Conservation (phyloP, 2,797 vertebrate species). For the Remorina albescens region DNA sequence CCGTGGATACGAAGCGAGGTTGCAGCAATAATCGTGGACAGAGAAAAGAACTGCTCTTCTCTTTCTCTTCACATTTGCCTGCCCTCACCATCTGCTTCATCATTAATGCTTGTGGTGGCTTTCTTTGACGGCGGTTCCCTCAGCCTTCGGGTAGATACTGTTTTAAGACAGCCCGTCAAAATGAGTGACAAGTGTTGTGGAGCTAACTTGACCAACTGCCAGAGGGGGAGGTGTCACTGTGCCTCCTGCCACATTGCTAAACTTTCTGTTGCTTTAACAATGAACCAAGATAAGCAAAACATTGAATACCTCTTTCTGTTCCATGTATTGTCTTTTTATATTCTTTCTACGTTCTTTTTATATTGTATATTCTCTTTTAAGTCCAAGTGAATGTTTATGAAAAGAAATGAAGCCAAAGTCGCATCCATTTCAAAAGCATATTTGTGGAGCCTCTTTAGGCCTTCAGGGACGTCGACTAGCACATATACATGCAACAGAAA, state of each 20-base stretch:
- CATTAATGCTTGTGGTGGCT: slow-evolving; percentile 34
- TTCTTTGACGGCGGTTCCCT: slow-evolving; percentile 24
- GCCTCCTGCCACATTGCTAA: slow-evolving; percentile 23
- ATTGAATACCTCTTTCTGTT: slow-evolving; percentile 10
- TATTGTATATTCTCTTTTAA: not conserved
- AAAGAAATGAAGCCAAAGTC: slow-evolving; percentile 19
- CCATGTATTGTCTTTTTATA: not conserved
- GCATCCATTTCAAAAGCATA: slow-evolving; percentile 12
- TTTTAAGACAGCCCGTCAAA: slow-evolving; percentile 52
- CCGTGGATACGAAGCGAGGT: slow-evolving; percentile 18
- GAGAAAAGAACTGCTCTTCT: slow-evolving; percentile 36
- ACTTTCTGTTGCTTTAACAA: slow-evolving; percentile 20
- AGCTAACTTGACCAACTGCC: slow-evolving; percentile 39
- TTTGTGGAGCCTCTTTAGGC: slow-evolving; percentile 19
- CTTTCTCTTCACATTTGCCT: slow-evolving; percentile 28
- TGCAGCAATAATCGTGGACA: slow-evolving; percentile 10
- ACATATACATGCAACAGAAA: slow-evolving; percentile 29
- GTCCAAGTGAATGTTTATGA: not conserved
- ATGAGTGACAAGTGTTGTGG: slow-evolving; percentile 54
- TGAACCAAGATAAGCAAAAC: not conserved
- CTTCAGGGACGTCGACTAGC: slow-evolving; percentile 14
- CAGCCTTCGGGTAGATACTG: slow-evolving; percentile 29
- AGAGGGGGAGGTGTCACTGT: slow-evolving; percentile 20
- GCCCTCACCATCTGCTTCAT: slow-evolving; percentile 48
- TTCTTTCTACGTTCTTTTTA: not conserved